Evolutionary conservation across 2,797 vertebrate genomes (phyloP).

Genomic region (Zalophus californianus): DNA sequence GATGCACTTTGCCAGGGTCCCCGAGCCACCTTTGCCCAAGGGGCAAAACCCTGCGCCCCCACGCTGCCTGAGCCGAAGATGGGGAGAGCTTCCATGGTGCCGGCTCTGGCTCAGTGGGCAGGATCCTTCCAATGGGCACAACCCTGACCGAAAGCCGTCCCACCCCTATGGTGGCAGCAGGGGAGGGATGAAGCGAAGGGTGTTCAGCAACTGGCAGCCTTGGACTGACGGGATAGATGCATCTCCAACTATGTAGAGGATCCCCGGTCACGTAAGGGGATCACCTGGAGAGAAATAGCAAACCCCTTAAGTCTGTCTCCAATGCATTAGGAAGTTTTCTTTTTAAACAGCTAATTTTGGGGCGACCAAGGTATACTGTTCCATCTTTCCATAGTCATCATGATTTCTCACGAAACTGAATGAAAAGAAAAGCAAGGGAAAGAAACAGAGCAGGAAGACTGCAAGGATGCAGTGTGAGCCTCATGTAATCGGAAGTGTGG

Average conservation of each 20-base stretch:
- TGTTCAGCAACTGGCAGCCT: neutral
- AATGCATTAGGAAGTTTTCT: neutral
- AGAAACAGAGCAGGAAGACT: neutral
- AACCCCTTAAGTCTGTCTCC: neutral
- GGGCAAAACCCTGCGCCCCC: neutral
- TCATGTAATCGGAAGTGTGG: constrained; percentile 82
- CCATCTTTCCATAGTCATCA: neutral
- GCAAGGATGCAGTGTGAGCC: constrained; percentile 10
- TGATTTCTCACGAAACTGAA: neutral
- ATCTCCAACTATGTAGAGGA: neutral
- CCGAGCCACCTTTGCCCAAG: neutral
- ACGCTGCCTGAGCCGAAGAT: neutral
- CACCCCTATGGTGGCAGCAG: neutral
- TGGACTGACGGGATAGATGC: neutral
- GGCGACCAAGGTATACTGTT: neutral
- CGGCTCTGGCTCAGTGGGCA: accelerated
- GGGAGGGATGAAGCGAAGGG: too few species aligned
- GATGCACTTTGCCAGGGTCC: neutral
- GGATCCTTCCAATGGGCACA: neutral
- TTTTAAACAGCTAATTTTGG: neutral
- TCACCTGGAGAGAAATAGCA: neutral
- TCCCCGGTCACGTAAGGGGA: neutral
- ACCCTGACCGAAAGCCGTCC: accelerated
- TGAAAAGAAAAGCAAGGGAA: neutral
- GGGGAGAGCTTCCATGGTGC: accelerated